Evolutionary conservation across 1,140 invertebrate genomes (phyloP), one percentile per base, ranked within the genome.

Genomic region (Formica exsecta): DNA sequence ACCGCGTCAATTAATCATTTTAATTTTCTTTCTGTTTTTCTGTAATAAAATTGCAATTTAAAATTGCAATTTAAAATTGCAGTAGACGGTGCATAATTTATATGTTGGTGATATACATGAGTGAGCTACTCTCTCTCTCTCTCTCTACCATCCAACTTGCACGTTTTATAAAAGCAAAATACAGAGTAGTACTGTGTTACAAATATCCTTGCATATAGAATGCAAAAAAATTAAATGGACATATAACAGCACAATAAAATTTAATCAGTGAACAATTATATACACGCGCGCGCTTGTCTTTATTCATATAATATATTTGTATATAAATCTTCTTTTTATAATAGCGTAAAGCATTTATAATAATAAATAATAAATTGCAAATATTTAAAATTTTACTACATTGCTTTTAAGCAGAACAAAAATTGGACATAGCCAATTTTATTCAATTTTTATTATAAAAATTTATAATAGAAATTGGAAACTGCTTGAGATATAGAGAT

Each of bases 321-420:
- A 51, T 19, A 44, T 29, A 65, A 65, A 77, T 77, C 41, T 65
- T 77, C 38, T 3, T 77, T 77, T 65, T 51, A 32, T 0, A 19
- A 41, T 29, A 32, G 48, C 29, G 1, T 48, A 25, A 16, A 75
- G n/a, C 44, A 48, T 65, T 77, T 65, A 65, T 13, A 25, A 51
- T 19, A 51, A 3, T 51, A 38, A 9, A 77, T 65, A 77, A 77
- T 44, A 19, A 77, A 19, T 32, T 65, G 75, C 59, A 65, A 77
- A 48, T 65, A 44, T 44, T 9, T 13, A 1, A 9, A 44, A 77
- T 11, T 65, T 22, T 32, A 6, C 19, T 32, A 44, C 2, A 64
- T 44, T 64, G 1, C 9, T 41, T 61, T 77, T 64, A 64, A 41
- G 5, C 19, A 19, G 13, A 8, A 6, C 3, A 65, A 11, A 3